Evolutionary conservation across 1,140 invertebrate species (phyloP).

Genomic region (Xylocopa sonorina): DNA sequence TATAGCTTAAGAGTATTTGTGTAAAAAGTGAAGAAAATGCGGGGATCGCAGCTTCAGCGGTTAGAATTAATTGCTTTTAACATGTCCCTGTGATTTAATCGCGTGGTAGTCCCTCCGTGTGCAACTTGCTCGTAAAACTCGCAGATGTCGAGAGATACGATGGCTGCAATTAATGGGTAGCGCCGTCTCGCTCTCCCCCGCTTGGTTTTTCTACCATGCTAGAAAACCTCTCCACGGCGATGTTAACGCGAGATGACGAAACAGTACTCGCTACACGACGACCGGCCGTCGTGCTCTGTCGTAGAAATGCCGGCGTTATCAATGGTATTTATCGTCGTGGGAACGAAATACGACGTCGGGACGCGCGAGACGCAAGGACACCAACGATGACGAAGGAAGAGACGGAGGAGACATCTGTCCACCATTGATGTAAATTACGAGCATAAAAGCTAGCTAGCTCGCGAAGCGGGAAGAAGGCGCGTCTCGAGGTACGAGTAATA

Average conservation of each 20-base stretch:
- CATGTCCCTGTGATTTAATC: constrained; percentile 55
- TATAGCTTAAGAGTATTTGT: no score
- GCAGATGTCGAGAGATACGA: constrained; percentile 43
- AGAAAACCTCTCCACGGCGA: background rate
- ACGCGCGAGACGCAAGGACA: background rate
- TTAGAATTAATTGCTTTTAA: constrained; percentile 65
- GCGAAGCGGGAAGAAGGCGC: background rate
- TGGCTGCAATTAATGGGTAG: constrained; percentile 57
- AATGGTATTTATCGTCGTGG: background rate
- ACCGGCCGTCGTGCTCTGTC: background rate
- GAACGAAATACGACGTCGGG: background rate
- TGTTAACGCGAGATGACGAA: constrained; percentile 53
- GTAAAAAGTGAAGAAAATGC: no score
- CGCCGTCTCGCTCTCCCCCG: constrained; percentile 16
- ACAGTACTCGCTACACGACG: constrained; percentile 52
- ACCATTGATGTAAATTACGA: constrained; percentile 27
- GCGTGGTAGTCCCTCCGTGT: constrained; percentile 7
- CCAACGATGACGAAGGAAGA: background rate
- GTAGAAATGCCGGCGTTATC: background rate
- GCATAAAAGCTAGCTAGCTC: background rate
- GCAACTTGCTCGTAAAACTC: constrained; percentile 50
- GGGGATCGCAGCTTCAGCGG: no score
- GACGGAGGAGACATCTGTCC: background rate
- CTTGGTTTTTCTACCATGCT: constrained; percentile 23
- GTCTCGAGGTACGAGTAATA: background rate